Conservation (phyloP, 2,888 invertebrate genomes). For the Oscheius sp. region DNA sequence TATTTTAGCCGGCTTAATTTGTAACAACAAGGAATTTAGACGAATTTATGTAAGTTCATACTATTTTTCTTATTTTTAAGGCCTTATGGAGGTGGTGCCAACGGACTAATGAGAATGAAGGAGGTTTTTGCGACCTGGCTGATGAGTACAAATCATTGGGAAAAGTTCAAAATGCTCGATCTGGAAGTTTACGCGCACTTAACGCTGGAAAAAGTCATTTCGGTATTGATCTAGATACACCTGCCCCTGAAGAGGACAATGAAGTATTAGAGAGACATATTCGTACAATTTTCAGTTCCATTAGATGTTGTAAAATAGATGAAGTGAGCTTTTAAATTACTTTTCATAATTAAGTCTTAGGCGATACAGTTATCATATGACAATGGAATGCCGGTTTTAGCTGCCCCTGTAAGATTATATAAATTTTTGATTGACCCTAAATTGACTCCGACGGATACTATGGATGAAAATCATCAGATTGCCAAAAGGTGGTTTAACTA, state of each 20-base stretch:
- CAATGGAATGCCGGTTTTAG: constrained; percentile 1
- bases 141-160: constrained; percentile 1
- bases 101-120: constrained; percentile 1
- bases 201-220: neutral
- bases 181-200: neutral
- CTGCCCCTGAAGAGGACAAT: constrained; percentile 8
- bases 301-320: constrained; percentile 27
- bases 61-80: constrained; percentile 10
- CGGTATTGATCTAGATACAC: constrained; percentile 22
- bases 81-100: constrained; percentile 30
- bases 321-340: constrained; percentile 4
- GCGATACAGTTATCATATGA: constrained; percentile 11
- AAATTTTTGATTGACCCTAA: constrained; percentile 23
- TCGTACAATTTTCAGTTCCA: constrained; percentile 13
- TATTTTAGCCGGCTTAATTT: constrained; percentile 12
- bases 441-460: constrained; percentile 2
- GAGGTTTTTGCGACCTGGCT: constrained; percentile 21
- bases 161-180: constrained; percentile 13
- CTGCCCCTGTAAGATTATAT: constrained; percentile 11
- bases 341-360: neutral
- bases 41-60: constrained; percentile 16
- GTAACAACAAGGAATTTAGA: constrained; percentile 19
- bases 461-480: constrained; percentile 13
- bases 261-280: neutral
- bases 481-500: neutral